Base-by-base conservation (phyloP, 1,140 invertebrate genomes). In the Rhopalosiphum maidis region DNA sequence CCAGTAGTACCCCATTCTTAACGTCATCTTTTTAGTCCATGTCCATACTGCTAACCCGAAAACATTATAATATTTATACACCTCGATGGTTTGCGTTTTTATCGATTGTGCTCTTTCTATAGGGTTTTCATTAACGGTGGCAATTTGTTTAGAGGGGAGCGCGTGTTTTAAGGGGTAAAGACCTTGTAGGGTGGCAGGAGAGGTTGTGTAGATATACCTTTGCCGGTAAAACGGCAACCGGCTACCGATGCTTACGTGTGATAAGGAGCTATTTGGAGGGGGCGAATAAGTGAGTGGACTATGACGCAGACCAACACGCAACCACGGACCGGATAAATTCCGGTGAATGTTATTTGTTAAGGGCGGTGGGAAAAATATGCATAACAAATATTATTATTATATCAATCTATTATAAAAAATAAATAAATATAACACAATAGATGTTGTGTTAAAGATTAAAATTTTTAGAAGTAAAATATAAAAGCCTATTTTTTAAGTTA, bases 221-320 rank as follows among this genome's bases (percentile, higher is more conserved):
- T 41, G 90, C 9, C 90, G 90, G 41, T 91, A 91, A 91, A 83
- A 91, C 43, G 90, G 68, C 68, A 83, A 83, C 90, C 43, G 77
- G 41, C 60, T 23, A 46, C 68, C 43, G 90, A 91, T 91, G 22
- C 23, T 91, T 91, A 83, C 90, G 43, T 83, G 90, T 91, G 90
- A 91, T 91, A 91, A 91, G n/a, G 9, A n/a, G 21, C 3, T 2
- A n/a, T 21, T 48, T 18, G 21, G 21, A n/a, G 21, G 88, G n/a
- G 11, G 11, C 0, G 48, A 22, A 8, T n/a, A 54, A 37, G 37
- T 25, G 3, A 41, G 43, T 21, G 25, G 68, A 21, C 8, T 22
- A 91, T n/a, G 43, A 51, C 21, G 23, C 22, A 41, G 55, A 77
- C 90, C 43, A 46, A 46, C 90, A 77, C 90, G 90, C 90, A 60